These are phyloP conservation scores for Tenthredo amoena DNA, from an alignment of 2,888 invertebrate species.

Conservation along the genomic window DNA sequence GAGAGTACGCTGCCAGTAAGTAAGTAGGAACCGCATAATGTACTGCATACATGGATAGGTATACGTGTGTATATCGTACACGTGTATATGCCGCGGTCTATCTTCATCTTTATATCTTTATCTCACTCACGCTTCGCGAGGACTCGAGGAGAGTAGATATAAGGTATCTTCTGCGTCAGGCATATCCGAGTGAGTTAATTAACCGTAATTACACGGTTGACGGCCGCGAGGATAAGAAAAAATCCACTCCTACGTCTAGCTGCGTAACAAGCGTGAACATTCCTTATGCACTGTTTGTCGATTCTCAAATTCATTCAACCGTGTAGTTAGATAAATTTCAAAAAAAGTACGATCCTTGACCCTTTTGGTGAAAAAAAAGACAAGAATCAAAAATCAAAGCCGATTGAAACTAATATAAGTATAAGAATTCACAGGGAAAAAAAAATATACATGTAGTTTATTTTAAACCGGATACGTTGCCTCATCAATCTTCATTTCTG, in stretches of 20 bases:
- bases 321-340: background rate
- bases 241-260: constrained; percentile 4
- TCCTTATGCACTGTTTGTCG: background rate
- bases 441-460: background rate
- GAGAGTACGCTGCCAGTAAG: constrained; percentile 37
- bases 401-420: background rate
- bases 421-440: too few species aligned
- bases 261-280: background rate
- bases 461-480: background rate
- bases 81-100: background rate
- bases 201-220: constrained; percentile 43
- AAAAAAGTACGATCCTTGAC: background rate
- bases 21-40: background rate
- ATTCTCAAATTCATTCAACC: constrained; percentile 21
- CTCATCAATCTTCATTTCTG: background rate
- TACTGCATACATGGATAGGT: background rate
- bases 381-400: background rate
- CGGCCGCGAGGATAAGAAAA: constrained; percentile 3
- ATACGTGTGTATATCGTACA: background rate
- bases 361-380: background rate
- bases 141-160: background rate
- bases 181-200: constrained; percentile 33
- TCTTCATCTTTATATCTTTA: background rate
- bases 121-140: background rate
- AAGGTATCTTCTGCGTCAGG: background rate